Base-by-base conservation (phyloP, 2,888 invertebrate genomes). In the Hirtodrosophila trivittata region DNA sequence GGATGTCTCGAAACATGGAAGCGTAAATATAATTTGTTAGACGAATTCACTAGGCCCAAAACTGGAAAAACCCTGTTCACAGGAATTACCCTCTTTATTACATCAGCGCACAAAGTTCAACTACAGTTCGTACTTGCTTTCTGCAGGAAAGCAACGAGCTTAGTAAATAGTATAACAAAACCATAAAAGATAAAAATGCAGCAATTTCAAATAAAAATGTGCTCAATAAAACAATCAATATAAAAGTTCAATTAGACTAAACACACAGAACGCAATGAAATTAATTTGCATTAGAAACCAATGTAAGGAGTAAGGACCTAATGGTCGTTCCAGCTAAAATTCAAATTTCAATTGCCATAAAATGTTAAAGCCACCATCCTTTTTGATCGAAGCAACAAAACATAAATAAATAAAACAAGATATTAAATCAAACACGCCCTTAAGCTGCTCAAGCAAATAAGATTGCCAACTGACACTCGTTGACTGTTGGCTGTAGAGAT, bases 51-150 rank as follows among this genome's bases (percentile, higher is more conserved):
- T 21, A 21, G n/a, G 8, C 1, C 28, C 4, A 10, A 32, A 77
- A 59, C 70, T 70, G 66, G 59, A 64, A 67, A 67, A 67, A 55
- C 43, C 59, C 47, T 62, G 59, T 77, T 67, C 51, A 49, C 18
- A 41, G 56, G 66, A 46, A 66, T 63, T 39, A 35, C 51, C 50
- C 5, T 21, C 18, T 21, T 2, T 58, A 84, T 80, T 80, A 86
- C 80, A 80, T 80, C 80, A 80, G 86, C 86, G 46, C 39, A 58
- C 52, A 52, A 83, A 86, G 71, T 52, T 65, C 38, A 80, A 46
- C 55, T 41, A 52, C 46, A 51, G 32, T 56, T 33, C 10, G 30
- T n/a, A 9, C 10, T 25, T 26, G 21, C 33, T 25, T 9, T 18
- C 66, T 18, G 21, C 12, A 6, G 16, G 5, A 35, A 46, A 51